Evolutionary conservation across 2,888 invertebrate genomes (phyloP).

Genomic region (Limulus polyphemus): DNA sequence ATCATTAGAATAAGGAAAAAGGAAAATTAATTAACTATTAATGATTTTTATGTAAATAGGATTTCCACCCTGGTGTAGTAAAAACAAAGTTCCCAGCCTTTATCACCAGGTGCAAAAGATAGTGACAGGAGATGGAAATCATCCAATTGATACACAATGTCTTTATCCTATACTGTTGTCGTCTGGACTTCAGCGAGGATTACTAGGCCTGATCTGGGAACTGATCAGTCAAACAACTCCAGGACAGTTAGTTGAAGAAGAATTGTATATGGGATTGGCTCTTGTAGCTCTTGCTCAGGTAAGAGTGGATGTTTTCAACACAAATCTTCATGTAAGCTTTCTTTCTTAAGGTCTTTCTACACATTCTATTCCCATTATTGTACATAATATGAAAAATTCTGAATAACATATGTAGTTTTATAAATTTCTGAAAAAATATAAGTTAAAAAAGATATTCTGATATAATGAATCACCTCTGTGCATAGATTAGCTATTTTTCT

Average conservation of each 20-base stretch:
- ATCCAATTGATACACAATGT: constrained; percentile 33
- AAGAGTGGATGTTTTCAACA: constrained; percentile 2
- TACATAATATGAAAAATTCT: too few relatives aligned
- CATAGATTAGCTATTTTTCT: too few relatives aligned
- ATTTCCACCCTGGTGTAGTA: constrained; percentile 18
- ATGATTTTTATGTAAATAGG: constrained; percentile 6
- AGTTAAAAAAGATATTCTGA: too few relatives aligned
- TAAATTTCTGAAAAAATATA: too few relatives aligned
- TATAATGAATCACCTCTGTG: too few relatives aligned
- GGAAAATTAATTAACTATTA: too few relatives aligned
- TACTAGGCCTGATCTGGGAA: constrained; percentile 40
- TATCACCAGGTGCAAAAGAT: constrained; percentile 10
- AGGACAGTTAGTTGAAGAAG: constrained; percentile 38
- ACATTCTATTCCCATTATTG: too few relatives aligned
- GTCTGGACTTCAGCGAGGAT: constrained; percentile 38
- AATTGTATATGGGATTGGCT: constrained; percentile 41
- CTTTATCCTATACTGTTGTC: constrained; percentile 41
- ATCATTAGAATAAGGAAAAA: not conserved
- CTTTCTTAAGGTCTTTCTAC: too few relatives aligned
- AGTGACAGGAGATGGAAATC: constrained; percentile 12
- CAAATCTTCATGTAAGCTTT: too few relatives aligned
- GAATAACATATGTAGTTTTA: too few relatives aligned
- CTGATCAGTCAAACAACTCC: constrained; percentile 39
- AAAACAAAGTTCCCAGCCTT: constrained; percentile 13
- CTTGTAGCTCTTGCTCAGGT: constrained; percentile 42